phyloP scores from a whole-genome alignment of 2,797 vertebrate genomes.

The Sparus aurata region DNA sequence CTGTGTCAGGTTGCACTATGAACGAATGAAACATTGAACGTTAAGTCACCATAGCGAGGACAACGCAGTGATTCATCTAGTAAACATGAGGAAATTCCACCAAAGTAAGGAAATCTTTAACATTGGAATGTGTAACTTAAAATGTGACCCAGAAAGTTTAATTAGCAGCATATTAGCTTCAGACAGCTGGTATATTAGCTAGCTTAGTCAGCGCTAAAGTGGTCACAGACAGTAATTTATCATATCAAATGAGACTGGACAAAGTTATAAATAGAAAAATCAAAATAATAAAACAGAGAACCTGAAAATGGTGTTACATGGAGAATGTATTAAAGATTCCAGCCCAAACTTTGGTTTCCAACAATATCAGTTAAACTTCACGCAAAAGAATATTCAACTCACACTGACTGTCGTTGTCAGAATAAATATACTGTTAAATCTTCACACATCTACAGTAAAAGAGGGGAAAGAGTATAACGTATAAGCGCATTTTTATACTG shows the following conservation, averaged over 20 bases:
- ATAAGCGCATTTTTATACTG: neutral
- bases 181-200: too few relatives aligned
- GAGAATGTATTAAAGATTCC: too few relatives aligned
- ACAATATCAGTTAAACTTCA: neutral
- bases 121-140: too few relatives aligned
- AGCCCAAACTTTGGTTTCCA: neutral
- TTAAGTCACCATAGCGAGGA: neutral
- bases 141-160: neutral
- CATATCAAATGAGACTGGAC: neutral
- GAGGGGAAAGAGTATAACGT: too few relatives aligned
- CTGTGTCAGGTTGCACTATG: neutral
- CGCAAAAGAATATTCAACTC: neutral
- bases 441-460: neutral
- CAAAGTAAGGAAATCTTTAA: too few relatives aligned
- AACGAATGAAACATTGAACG: too few relatives aligned
- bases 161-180: neutral
- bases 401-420: neutral
- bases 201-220: too few relatives aligned
- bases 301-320: too few relatives aligned
- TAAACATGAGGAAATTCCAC: neutral
- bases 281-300: neutral
- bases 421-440: constrained; percentile 6
- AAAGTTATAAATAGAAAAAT: neutral
- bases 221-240: too few relatives aligned
- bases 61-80: neutral